Conservation (phyloP, 2,888 invertebrate genomes). For the Odontocerum albicorne region DNA sequence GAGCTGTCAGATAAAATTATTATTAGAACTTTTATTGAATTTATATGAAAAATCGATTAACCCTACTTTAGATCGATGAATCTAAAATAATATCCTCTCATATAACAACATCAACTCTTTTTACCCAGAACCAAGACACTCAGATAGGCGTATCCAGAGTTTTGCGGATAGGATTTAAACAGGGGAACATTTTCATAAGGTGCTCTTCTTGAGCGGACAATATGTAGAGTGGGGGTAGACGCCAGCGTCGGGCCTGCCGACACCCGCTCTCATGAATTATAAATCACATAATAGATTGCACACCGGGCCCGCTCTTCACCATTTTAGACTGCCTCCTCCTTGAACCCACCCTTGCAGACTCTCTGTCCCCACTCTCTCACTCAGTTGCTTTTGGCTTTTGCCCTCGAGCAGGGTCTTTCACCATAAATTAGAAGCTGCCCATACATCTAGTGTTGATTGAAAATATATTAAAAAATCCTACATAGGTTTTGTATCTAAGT, state of each 20-base stretch:
- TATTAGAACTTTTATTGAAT: no score
- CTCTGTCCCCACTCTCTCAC: neutral
- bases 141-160: no score
- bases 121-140: no score
- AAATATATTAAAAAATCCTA: no score
- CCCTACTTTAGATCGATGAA: no score
- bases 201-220: constrained; percentile 15
- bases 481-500: no score
- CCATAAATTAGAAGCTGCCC: neutral
- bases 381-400: constrained; percentile 12
- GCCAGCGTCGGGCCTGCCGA: constrained; percentile 17
- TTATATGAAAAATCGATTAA: no score
- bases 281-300: constrained; percentile 37
- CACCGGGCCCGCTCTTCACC: constrained; percentile 23
- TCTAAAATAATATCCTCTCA: no score
- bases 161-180: no score
- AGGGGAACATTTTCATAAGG: constrained; percentile 26
- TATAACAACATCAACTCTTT: no score
- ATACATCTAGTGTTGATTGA: no score
- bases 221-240: constrained; percentile 14
- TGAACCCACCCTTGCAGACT: neutral
- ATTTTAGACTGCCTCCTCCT: constrained; percentile 23
- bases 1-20: no score
- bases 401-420: constrained; percentile 11
- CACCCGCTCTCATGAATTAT: constrained; percentile 35